Percentiles rank a stretch among this genome's conserved stretches.
Evolutionary conservation across 2,888 invertebrate genomes (phyloP).

Genomic region (Chesias legatella): DNA sequence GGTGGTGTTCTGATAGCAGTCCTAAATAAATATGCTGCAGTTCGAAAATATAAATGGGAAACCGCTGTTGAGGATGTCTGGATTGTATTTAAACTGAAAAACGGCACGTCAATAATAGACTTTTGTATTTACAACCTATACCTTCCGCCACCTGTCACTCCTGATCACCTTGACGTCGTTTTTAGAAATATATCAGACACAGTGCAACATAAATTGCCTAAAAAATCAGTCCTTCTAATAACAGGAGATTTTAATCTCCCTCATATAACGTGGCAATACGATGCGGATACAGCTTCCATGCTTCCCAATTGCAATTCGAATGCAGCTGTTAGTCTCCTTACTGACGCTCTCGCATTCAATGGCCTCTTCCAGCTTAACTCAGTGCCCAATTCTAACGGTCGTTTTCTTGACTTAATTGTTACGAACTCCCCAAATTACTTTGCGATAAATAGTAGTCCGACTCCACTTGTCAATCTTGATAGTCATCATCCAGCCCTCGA

Average conservation of each 20-base stretch:
- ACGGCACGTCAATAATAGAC: not conserved
- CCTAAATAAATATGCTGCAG: not conserved
- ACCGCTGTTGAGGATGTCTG: not conserved
- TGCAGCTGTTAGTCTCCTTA: too few relatives aligned
- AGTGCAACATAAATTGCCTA: not conserved
- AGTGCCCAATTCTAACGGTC: not conserved
- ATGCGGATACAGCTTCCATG: too few relatives aligned
- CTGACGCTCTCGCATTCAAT: too few relatives aligned
- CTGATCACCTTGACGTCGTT: not conserved
- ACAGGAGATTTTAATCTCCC: not conserved
- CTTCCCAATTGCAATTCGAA: too few relatives aligned
- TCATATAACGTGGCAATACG: too few relatives aligned
- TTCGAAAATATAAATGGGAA: not conserved
- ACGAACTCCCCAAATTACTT: not conserved
- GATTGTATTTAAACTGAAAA: not conserved
- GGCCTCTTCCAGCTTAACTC: not conserved
- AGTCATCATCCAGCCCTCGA: too few relatives aligned
- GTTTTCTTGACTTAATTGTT: not conserved
- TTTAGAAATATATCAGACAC: not conserved
- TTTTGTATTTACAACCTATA: not conserved
- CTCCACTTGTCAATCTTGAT: too few relatives aligned
- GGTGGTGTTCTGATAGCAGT: not conserved
- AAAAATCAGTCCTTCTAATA: not conserved
- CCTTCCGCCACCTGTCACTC: not conserved
- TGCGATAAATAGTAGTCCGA: too few relatives aligned